Conservation (phyloP, 2,797 vertebrate genomes). For the Pygocentrus nattereri region DNA sequence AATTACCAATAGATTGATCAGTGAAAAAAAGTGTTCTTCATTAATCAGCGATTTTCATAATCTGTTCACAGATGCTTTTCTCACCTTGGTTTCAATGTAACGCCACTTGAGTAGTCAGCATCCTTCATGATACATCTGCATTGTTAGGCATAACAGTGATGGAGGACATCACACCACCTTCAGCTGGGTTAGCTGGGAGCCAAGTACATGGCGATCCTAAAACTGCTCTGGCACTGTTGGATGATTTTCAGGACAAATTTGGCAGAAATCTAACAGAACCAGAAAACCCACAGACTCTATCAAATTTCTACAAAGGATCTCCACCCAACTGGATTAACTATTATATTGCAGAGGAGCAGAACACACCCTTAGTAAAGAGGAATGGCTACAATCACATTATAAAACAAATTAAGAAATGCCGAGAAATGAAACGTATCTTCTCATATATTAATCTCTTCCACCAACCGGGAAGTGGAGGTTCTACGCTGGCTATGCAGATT, state of each 20-base stretch:
- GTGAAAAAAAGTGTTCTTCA: too few relatives aligned
- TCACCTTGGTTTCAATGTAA: background rate
- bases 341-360: conserved; percentile 28
- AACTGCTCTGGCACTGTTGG: background rate
- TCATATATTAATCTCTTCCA: conserved; percentile 36
- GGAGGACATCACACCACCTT: background rate
- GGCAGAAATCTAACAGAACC: background rate
- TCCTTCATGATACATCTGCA: background rate
- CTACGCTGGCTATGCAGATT: conserved; percentile 54
- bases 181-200: background rate
- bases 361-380: conserved; percentile 26
- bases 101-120: background rate
- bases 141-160: too few relatives aligned
- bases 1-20: too few relatives aligned
- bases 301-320: conserved; percentile 50
- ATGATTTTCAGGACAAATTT: background rate
- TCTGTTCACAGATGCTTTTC: background rate
- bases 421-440: background rate
- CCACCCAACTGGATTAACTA: conserved; percentile 52
- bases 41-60: background rate
- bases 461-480: conserved; percentile 48
- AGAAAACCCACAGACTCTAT: background rate
- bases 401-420: background rate
- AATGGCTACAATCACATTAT: conserved; percentile 25
- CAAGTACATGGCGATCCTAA: background rate